A percentile compares a stretch with the other conserved stretches of the same genome.
Conservation (phyloP, 2,797 vertebrate genomes). For the Phoxinus dragarum region DNA sequence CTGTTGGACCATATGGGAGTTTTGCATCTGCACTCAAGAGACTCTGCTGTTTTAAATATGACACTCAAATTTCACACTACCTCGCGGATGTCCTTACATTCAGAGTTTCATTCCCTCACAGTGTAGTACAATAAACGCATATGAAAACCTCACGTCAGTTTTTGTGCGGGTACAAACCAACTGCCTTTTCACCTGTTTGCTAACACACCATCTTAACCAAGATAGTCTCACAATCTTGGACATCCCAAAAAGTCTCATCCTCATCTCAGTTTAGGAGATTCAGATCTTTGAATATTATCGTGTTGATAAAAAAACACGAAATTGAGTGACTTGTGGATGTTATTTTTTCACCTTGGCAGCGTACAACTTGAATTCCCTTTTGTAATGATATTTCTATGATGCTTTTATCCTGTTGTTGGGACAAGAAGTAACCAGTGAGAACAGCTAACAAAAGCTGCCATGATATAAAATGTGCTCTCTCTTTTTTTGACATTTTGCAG, state of each 20-base stretch:
- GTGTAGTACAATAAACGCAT: neutral
- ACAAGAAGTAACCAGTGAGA: neutral
- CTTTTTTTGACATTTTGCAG: neutral
- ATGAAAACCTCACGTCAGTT: neutral
- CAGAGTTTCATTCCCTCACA: neutral
- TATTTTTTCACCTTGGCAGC: neutral
- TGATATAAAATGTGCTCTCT: too few species aligned
- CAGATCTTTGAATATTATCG: neutral
- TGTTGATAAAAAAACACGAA: neutral
- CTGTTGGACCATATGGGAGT: constrained; percentile 46
- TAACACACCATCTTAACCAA: neutral
- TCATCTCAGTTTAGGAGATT: neutral
- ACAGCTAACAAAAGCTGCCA: neutral
- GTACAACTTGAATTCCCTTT: neutral
- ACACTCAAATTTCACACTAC: constrained; percentile 45
- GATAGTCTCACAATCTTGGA: neutral
- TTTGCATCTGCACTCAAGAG: constrained; percentile 43
- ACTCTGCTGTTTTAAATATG: constrained; percentile 37
- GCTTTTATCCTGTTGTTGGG: neutral
- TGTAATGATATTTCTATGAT: neutral
- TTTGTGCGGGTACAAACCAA: neutral
- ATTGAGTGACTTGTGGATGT: neutral
- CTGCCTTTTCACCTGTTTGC: neutral
- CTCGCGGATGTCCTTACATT: neutral
- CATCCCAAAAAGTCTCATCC: neutral